Base-by-base conservation (phyloP, 2,797 vertebrate species). In the Neosilurus mollespiculum region DNA sequence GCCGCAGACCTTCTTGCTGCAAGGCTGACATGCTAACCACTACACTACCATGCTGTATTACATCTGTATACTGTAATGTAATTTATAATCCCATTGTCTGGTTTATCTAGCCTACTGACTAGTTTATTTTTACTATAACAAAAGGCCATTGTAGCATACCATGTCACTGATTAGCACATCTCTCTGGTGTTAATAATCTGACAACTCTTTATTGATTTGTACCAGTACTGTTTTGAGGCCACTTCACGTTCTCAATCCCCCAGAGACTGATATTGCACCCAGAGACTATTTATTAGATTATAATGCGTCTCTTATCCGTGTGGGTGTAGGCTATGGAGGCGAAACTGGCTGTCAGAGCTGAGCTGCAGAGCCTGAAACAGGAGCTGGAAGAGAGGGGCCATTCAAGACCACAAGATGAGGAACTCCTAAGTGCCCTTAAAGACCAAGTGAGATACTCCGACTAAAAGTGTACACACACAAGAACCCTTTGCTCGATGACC, bases 361-460 rank as follows among this genome's bases (percentile, higher is more conserved):
- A 95, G 88, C 90, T 96, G 69, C 93, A 93, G 86, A 90, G 85
- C 67, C 86, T 95, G 7, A 94, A 94, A 81, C 90, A 93, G 84
- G 91, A 94, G 87, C 89, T 94, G 69, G 90, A 85, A 16, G 91
- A 92, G 20, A 92, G 88, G 69, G 88, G 90, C 77, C 86, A 89
- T 22, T 88, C 82, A 76, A 87, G 89, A 84, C 86, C 88, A 2
- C 90, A 93, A 87, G 94, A 94, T 0, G 94, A 95, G 75, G 94
- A 94, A 89, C 82, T 95, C 79, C 90, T 95, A 82, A 93, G 91
- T 78, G 92, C 92, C 85, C 92, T 94, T 91, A 93, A 82, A 89
- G 94, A 95, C 86, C 93, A 95, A 94, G 95, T 95, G 89, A 86
- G 80, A 20, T 16, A 56, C 0, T 14, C 24, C 16, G 14, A 2